phyloP scores from a whole-genome alignment of 2,888 invertebrate genomes.

The Halictus ligatus region DNA sequence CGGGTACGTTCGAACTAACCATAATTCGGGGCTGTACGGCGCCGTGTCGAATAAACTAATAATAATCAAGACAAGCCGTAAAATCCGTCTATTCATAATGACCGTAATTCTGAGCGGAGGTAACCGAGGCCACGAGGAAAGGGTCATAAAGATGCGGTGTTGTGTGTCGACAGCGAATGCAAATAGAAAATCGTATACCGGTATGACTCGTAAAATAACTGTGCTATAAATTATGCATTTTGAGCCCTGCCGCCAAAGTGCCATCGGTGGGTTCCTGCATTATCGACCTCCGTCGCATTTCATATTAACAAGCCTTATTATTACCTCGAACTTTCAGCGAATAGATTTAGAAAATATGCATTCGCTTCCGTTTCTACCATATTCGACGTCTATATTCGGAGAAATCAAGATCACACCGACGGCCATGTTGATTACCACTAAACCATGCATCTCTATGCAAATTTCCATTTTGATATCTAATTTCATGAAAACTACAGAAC shows the following conservation, averaged over 20 bases:
- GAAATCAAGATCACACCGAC: too few species aligned
- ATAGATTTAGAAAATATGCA: background rate
- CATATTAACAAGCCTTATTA: constrained; percentile 3
- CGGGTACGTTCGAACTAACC: background rate
- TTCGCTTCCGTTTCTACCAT: background rate
- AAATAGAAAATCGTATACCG: constrained; percentile 71
- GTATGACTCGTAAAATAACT: constrained; percentile 60
- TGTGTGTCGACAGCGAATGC: constrained; percentile 64
- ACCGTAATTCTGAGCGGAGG: constrained; percentile 45
- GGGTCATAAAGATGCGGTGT: constrained; percentile 50
- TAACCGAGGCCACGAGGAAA: constrained; percentile 43
- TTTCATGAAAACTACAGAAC: too few species aligned
- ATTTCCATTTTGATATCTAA: too few species aligned
- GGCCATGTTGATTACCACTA: too few species aligned
- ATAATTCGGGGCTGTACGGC: constrained; percentile 2
- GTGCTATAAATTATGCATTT: constrained; percentile 62
- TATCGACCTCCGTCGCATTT: constrained; percentile 22
- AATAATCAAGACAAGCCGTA: constrained; percentile 57
- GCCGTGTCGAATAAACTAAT: constrained; percentile 34
- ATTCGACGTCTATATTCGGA: too few species aligned
- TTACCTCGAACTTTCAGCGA: background rate
- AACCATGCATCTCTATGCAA: too few species aligned
- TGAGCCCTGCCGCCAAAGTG: constrained; percentile 25
- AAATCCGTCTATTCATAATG: constrained; percentile 54
- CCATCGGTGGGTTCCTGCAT: constrained; percentile 21